A percentile compares a stretch with the other conserved stretches of the same genome.
Evolutionary conservation across 2,888 invertebrate genomes (phyloP).

Genomic region (Zonitis immaculata): DNA sequence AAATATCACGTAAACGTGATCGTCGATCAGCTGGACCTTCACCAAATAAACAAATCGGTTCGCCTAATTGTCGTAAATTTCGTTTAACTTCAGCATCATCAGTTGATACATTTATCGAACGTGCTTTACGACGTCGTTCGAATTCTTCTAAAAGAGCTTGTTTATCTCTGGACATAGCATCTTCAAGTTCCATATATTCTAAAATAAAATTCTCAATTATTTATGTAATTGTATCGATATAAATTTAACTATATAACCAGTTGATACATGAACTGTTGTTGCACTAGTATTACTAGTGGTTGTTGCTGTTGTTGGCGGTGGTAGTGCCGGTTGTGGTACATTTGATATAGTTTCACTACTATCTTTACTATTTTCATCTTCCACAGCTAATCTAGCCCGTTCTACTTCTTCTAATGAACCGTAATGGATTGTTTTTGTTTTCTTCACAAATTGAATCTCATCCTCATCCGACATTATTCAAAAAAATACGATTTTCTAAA

Average conservation of each 20-base stretch:
- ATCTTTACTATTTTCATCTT: constrained; percentile 55
- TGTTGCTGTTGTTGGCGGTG: constrained; percentile 29
- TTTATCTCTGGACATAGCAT: constrained; percentile 82
- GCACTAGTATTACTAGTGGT: too few relatives aligned
- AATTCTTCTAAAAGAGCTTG: constrained; percentile 93
- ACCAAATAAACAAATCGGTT: constrained; percentile 96
- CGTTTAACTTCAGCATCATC: constrained; percentile 95
- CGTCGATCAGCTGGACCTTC: constrained; percentile 97
- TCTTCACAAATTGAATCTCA: constrained; percentile 68
- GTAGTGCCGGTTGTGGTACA: constrained; percentile 48
- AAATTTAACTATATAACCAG: constrained; percentile 50
- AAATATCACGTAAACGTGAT: constrained; percentile 81
- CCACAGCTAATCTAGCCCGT: constrained; percentile 62
- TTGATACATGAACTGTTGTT: constrained; percentile 61
- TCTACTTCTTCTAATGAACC: constrained; percentile 86
- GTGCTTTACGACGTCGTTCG: constrained; percentile 86
- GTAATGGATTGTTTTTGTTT: constrained; percentile 76
- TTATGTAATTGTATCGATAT: too few relatives aligned
- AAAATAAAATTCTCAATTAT: constrained; percentile 27
- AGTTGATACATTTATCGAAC: constrained; percentile 95
- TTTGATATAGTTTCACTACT: constrained; percentile 56
- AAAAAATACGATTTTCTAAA: neutral
- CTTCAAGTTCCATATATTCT: constrained; percentile 84
- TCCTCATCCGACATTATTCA: constrained; percentile 77
- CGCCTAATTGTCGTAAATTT: constrained; percentile 85